These are phyloP conservation scores for Orbicella faveolata DNA, from an alignment of 64 coral and sea anemone species.

Conservation along the genomic window DNA sequence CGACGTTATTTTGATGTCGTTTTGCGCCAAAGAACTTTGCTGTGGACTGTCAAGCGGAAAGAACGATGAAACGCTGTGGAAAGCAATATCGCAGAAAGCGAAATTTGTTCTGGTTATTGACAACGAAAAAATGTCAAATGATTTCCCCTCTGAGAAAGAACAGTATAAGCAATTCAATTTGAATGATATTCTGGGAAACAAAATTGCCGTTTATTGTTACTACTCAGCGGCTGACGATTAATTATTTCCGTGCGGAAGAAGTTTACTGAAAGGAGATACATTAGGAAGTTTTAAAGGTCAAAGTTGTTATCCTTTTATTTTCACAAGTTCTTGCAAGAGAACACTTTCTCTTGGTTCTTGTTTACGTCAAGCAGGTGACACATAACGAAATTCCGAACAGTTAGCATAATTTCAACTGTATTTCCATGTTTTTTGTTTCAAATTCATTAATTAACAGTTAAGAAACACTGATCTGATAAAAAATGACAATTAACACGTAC, in stretches of 20 bases:
- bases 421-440: too few relatives aligned
- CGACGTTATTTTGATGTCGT: conserved; percentile 61
- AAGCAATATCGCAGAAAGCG: conserved; percentile 51
- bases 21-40: conserved; percentile 8
- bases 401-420: neutral
- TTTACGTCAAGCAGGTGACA: neutral
- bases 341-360: too few relatives aligned
- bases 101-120: conserved; percentile 64
- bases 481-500: too few relatives aligned
- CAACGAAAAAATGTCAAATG: neutral
- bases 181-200: conserved; percentile 18
- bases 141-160: conserved; percentile 19
- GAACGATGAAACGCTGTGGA: conserved; percentile 30
- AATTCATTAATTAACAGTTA: too few relatives aligned
- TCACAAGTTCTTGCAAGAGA: too few relatives aligned
- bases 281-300: too few relatives aligned
- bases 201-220: conserved; percentile 26
- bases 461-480: too few relatives aligned
- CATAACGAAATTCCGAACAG: neutral
- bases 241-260: neutral
- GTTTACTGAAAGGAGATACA: too few relatives aligned
- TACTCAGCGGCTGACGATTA: neutral
- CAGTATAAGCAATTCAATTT: conserved; percentile 27
- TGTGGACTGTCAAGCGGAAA: neutral
- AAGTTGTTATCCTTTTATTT: too few relatives aligned